Evolutionary conservation across 2,113 vertebrate genomes (phyloP), one percentile per base, ranked within the genome.

Genomic region (Gambusia affinis): DNA sequence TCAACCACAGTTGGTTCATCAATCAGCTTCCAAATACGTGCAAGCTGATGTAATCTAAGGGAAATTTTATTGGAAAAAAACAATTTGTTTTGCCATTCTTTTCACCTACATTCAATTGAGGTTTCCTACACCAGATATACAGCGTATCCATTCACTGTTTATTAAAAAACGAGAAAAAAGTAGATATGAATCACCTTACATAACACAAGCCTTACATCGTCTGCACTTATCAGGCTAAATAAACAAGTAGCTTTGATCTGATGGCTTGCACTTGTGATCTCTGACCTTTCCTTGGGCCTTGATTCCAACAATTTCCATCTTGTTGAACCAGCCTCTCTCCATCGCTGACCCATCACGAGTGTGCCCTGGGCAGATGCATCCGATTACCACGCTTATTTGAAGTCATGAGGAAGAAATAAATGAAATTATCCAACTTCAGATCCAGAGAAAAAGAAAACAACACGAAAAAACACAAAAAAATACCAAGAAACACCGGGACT

Each of bases 211-310:
- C 4, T 3, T 17, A 33, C 42, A 37, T 60, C 7, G 22, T 35
- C 12, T 24, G 8, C 54, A 31, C 54, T 64, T 28, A 37, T 60
- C 24, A 60, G 28, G n/a, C n/a, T 62, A 60, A 60, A 77, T 69
- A 57, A 44, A 61, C 51, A 19, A 57, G 60, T 67, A 37, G 30
- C 30, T 70, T 60, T 77, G 60, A 70, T 60, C 15, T 44, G 14
- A 64, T 27, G 33, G 19, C 5, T 30, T 35, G 7, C 8, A 4
- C 4, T 22, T 30, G 27, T 88, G 76, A 85, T 78, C 72, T 85
- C 54, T 80, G 78, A 84, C 84, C 73, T 86, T 77, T 85, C 54
- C 67, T 27, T 3, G 7, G 54, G 76, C 62, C 35, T 73, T 66
- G 37, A 29, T 60, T 3, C 37, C 31, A 64, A 70, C 24, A 64